These are phyloP conservation scores for Anhinga rufa DNA, from an alignment of 2,113 vertebrate genomes.

Conservation along the genomic window DNA sequence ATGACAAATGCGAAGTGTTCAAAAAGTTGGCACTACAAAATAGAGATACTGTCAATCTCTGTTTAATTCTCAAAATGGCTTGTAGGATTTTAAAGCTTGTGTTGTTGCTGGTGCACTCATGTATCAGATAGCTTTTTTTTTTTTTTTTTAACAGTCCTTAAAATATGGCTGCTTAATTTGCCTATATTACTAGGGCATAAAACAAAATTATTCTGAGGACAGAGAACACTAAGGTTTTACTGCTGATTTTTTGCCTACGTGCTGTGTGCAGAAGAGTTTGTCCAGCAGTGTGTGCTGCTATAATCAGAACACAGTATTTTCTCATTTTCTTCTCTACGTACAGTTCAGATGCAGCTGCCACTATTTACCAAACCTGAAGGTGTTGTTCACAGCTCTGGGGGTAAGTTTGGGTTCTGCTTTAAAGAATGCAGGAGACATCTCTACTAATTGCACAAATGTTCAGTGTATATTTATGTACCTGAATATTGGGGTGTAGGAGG, in stretches of 20 bases:
- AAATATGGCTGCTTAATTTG: not conserved
- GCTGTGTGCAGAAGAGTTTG: not conserved
- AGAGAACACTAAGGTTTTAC: not conserved
- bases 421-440: not conserved
- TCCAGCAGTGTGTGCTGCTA: not conserved
- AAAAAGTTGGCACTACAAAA: slow-evolving; percentile 42
- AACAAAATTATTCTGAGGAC: not conserved
- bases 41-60: slow-evolving; percentile 36
- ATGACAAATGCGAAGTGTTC: slow-evolving; percentile 38
- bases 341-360: not conserved
- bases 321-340: not conserved
- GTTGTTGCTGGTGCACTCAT: not conserved
- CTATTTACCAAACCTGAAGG: not conserved
- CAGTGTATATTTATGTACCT: not conserved
- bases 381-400: not conserved
- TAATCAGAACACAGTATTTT: not conserved
- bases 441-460: not conserved
- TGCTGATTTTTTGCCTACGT: not conserved
- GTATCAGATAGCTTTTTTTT: not conserved
- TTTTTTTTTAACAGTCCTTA: not conserved
- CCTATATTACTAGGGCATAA: not conserved
- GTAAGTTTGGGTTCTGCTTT: not conserved
- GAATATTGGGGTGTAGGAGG: not conserved
- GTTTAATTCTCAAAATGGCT: not conserved
- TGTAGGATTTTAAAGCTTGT: slow-evolving; percentile 8